Evolutionary conservation across 2,113 vertebrate species (phyloP).

Genomic region (Petromus typicus): DNA sequence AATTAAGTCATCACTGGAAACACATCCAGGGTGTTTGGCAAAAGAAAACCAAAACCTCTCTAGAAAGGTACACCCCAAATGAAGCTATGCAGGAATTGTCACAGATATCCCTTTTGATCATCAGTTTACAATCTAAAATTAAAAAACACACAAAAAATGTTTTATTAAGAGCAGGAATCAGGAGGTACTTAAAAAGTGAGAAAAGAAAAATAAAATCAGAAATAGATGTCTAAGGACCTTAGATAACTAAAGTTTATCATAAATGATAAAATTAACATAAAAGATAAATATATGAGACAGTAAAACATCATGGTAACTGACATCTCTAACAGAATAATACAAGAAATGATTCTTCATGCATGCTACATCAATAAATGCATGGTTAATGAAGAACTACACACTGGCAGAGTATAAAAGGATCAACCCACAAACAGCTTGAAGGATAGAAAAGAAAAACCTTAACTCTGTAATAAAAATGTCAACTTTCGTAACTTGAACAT

Average conservation of each 20-base stretch:
- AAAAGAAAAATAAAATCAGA: neutral
- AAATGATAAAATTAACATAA: constrained; percentile 12
- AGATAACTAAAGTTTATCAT: neutral
- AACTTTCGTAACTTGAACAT: neutral
- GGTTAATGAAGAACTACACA: neutral
- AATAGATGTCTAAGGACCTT: neutral
- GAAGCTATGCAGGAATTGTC: constrained; percentile 25
- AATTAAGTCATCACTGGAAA: constrained; percentile 23
- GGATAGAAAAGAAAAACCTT: neutral
- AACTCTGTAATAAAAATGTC: neutral
- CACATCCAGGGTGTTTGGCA: neutral
- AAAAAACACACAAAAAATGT: neutral
- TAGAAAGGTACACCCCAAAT: neutral
- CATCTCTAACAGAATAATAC: neutral
- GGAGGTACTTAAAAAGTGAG: neutral
- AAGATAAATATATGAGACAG: neutral
- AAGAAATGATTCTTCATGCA: neutral
- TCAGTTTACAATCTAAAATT: constrained; percentile 29
- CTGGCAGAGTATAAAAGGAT: neutral
- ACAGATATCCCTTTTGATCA: neutral
- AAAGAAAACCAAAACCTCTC: constrained; percentile 49
- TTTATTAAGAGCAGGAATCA: constrained; percentile 36
- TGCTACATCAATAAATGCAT: neutral
- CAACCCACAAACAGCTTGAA: neutral
- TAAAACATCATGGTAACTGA: neutral